Evolutionary conservation across 2,113 vertebrate species (phyloP), one percentile per base, ranked within the genome.

Genomic region (Nerophis lumbriciformis): DNA sequence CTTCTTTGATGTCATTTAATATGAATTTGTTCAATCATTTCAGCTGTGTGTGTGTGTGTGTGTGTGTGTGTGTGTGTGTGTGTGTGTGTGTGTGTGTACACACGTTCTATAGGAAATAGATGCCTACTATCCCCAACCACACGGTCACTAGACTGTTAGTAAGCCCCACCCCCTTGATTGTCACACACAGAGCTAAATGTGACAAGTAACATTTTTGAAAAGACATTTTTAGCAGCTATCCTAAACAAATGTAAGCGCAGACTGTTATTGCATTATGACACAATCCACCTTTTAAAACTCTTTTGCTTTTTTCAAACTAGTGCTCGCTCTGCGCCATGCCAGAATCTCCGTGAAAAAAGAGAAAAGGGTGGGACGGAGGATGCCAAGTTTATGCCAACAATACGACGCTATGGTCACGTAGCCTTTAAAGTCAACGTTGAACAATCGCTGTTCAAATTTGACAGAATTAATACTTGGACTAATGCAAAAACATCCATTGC

Each of bases 21-120:
- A 52, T 65, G 57, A 58, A 68, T 72, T 62, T 28, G 50, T 72
- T 75, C 16, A 78, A 73, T 68, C 79, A 80, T 75, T 81, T 87
- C 69, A 72, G 53, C 60, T 57, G 55, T 44, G 55, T 19, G 38
- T 19, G 19, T 57, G 55, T 57, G 54, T 57, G 55, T 57, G 38
- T 39, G 39, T 57, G 54, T 42, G 54, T 16, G 37, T 16, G 19
- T 56, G 54, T 56, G 54, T 56, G 55, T 57, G 38, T 39, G n/a
- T 57, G 55, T 44, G 55, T 19, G 38, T 19, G 19, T 57, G 55
- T 57, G 54, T 57, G 55, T 57, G 38, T 39, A n/a, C n/a, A 21
- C 39, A 57, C 42, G 39, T 45, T 57, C 6, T 57, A 21, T 44
- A 57, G 55, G 39, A 11, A 57, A 57, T 19, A 53, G 52, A 56